phyloP scores from a whole-genome alignment of 2,113 vertebrate genomes.

The Gadus chalcogrammus region DNA sequence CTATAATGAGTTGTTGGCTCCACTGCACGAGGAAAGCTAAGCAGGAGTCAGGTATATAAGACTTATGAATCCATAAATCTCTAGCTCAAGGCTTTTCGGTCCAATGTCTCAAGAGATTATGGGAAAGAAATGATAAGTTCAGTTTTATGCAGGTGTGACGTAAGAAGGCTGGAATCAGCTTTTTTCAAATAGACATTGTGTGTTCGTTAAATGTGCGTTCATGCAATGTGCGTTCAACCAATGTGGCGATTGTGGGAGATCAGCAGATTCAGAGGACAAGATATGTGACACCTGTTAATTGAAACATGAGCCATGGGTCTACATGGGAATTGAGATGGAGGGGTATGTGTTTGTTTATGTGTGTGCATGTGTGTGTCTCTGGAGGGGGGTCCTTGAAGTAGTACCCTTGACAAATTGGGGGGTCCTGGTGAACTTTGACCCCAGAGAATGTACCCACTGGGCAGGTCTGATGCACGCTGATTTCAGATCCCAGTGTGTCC shows the following conservation, averaged over 20 bases:
- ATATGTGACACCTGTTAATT: conserved; percentile 57
- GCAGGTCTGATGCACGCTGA: conserved; percentile 38
- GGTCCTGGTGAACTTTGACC: conserved; percentile 42
- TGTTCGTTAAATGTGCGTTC: too few relatives aligned
- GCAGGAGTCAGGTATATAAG: conserved; percentile 44
- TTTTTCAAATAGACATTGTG: too few relatives aligned
- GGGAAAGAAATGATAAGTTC: too few relatives aligned
- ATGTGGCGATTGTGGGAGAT: conserved; percentile 28
- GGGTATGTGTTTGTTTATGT: conserved; percentile 31
- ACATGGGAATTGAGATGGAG: too few relatives aligned
- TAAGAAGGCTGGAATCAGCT: too few relatives aligned
- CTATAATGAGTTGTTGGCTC: conserved; percentile 49
- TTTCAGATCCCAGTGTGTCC: conserved; percentile 32
- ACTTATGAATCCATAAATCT: conserved; percentile 59
- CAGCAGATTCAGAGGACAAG: conserved; percentile 27
- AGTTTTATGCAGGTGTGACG: too few relatives aligned
- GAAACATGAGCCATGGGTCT: conserved; percentile 41
- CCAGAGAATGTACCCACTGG: conserved; percentile 31
- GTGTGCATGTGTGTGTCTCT: conserved; percentile 36
- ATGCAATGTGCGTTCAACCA: too few relatives aligned
- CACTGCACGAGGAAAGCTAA: conserved; percentile 30
- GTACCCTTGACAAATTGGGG: conserved; percentile 49
- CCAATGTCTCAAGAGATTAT: conserved; percentile 20
- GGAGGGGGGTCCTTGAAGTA: conserved; percentile 31
- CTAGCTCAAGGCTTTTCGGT: conserved; percentile 51